These are phyloP conservation scores for Eremophila alpestris DNA, from an alignment of 2,797 vertebrate species.

Conservation along the genomic window DNA sequence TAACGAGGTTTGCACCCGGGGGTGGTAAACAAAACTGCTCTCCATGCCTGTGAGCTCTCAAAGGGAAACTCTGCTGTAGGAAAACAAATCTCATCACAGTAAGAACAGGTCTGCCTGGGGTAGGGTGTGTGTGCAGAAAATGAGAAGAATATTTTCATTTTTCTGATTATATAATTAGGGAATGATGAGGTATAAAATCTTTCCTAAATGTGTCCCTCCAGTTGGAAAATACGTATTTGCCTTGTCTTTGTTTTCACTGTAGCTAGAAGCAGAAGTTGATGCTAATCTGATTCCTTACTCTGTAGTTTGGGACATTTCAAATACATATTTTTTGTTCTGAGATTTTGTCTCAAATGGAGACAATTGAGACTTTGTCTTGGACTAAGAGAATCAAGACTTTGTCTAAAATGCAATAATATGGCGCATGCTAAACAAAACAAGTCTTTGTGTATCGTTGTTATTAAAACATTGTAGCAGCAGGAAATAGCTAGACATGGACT, in stretches of 20 bases:
- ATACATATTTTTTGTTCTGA: neutral
- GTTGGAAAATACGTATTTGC: neutral
- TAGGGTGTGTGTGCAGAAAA: neutral
- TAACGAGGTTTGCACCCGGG: slow-evolving; percentile 15
- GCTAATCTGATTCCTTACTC: neutral
- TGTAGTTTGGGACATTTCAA: neutral
- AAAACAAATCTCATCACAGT: neutral
- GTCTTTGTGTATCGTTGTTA: slow-evolving; percentile 43
- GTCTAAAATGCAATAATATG: slow-evolving; percentile 26
- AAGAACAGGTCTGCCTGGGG: neutral
- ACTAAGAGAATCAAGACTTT: slow-evolving; percentile 48
- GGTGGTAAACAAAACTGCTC: slow-evolving; percentile 39
- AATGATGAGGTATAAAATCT: neutral
- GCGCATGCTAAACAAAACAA: slow-evolving; percentile 21
- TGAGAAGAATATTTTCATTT: neutral
- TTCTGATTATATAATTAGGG: neutral
- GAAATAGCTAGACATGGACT: slow-evolving; percentile 16
- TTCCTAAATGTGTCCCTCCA: neutral
- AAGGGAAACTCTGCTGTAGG: neutral
- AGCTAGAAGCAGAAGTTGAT: neutral
- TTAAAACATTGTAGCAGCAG: slow-evolving; percentile 54
- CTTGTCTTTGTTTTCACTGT: neutral
- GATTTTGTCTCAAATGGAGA: neutral
- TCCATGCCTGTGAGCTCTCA: neutral
- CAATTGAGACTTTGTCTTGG: slow-evolving; percentile 41